Evolutionary conservation across 2,113 vertebrate species (phyloP), one percentile per base, ranked within the genome.

Genomic region (Pseudopipra pipra): DNA sequence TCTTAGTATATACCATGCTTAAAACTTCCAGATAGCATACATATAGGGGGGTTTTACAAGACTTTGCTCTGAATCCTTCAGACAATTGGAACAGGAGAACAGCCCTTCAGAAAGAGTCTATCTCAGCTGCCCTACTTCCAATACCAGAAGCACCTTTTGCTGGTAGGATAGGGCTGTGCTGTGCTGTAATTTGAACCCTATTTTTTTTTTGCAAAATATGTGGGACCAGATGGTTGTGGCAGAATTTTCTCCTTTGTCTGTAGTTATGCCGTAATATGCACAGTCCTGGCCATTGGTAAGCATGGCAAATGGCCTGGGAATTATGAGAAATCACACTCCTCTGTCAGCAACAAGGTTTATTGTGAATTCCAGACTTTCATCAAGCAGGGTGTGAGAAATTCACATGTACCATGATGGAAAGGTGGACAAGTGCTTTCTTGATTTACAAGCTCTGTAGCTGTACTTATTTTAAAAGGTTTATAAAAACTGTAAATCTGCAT

Each of bases 301-400:
- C 63, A 62, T 72, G 89, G 55, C 23, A 72, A 89, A 87, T 20
- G 65, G 25, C 33, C 59, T 24, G 18, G 23, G n/a, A 87, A 97
- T 31, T 22, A 68, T 55, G 35, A 81, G n/a, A 88, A 82, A 83
- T 17, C 31, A 39, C 31, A 31, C n/a, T 72, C 18, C 56, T 89
- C 35, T 86, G 24, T 77, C 63, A 87, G 43, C 28, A 74, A 7
- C 63, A 56, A 79, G 25, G 11, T 4, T 2, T 72, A 9, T 55
- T n/a, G 41, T 59, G 16, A 78, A 72, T 61, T 93, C 47, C 15
- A 79, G 22, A 14, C 16, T 35, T 80, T 75, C 1, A 1, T 72
- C 39, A 91, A 89, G 16, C 10, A 24, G 25, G 5, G 21, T 91
- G 54, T 19, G 8, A 94, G 25, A 91, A 73, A 94, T 80, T 79